Evolutionary conservation across 2,113 vertebrate species (phyloP).

Genomic region (Meleagris gallopavo): DNA sequence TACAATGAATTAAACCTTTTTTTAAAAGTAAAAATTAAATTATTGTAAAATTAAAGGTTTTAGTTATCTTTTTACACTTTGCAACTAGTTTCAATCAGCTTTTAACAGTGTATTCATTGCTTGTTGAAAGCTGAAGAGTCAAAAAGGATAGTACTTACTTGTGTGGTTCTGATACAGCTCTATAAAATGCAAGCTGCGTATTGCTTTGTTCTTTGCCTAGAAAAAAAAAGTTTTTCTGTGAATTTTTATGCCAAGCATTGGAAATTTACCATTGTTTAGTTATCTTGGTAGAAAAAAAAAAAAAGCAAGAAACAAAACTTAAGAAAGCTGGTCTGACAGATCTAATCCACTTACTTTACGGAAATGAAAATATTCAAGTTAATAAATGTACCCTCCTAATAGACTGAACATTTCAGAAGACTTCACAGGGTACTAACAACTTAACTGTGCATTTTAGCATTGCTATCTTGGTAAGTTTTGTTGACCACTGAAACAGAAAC

Average conservation of each 20-base stretch:
- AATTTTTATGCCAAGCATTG: background rate
- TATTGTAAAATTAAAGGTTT: background rate
- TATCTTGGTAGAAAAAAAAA: background rate
- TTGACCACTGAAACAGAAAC: background rate
- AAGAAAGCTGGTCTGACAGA: background rate
- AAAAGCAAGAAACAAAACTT: background rate
- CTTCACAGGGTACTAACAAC: background rate
- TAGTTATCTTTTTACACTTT: background rate
- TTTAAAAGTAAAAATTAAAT: no score
- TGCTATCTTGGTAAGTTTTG: background rate
- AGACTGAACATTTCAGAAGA: background rate
- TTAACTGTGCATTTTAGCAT: background rate
- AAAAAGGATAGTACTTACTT: conserved; percentile 81
- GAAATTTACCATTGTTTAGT: background rate
- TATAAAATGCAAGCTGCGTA: conserved; percentile 87
- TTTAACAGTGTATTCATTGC: background rate
- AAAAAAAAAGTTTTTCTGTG: conserved; percentile 11
- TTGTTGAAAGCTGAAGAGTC: background rate
- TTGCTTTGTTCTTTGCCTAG: conserved; percentile 94
- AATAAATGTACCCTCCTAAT: background rate
- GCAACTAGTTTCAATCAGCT: background rate
- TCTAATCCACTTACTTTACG: background rate
- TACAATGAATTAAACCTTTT: background rate
- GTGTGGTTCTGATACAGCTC: conserved; percentile 90
- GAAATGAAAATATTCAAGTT: background rate